Base-by-base conservation (phyloP, 2,113 vertebrate species). In the Myotis brandtii region DNA sequence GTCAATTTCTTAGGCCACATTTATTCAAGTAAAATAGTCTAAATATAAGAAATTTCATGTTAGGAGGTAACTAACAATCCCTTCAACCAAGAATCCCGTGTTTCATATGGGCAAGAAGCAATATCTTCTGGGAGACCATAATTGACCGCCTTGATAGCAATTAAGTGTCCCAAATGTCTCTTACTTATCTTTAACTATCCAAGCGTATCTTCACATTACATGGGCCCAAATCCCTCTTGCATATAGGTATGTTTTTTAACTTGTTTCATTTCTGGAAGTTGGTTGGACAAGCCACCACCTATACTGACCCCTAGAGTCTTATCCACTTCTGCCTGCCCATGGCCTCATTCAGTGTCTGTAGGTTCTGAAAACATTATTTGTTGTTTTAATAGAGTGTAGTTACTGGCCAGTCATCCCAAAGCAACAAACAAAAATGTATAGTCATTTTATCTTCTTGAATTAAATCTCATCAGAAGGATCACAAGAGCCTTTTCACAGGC, bases 11-110 rank as follows among this genome's bases (percentile, higher is more conserved):
- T 75, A 46, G 91, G 50, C 14, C 56, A 96, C 37, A 62, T 69
- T 76, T 86, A 93, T 81, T 67, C 50, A 92, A 90, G 50, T 95
- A 93, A 93, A 93, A 86, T 77, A 30, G 70, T 59, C 30, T 73
- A 50, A 94, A 81, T 27, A 18, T 48, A 76, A 95, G 73, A 94
- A 77, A 90, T 56, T 37, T 20, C 69, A 8, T 76, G 32, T 17
- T 46, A 73, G 6, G 46, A 32, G 43, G 9, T 72, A 64, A 72
- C 54, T 46, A 54, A 84, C 4, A 48, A 17, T 83, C 18, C 21
- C 56, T 79, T 94, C 27, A 82, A 54, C 5, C 32, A 83, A 87
- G 43, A 96, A 52, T 77, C n/a, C 6, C 82, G 8, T 23, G 52
- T 89, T 77, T 89, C 25, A 70, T 59, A 43, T n/a, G 6, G 56